A percentile compares a stretch with the other conserved stretches of the same genome.
Conservation (phyloP, 1,140 invertebrate genomes). For the Nylanderia fulva region DNA sequence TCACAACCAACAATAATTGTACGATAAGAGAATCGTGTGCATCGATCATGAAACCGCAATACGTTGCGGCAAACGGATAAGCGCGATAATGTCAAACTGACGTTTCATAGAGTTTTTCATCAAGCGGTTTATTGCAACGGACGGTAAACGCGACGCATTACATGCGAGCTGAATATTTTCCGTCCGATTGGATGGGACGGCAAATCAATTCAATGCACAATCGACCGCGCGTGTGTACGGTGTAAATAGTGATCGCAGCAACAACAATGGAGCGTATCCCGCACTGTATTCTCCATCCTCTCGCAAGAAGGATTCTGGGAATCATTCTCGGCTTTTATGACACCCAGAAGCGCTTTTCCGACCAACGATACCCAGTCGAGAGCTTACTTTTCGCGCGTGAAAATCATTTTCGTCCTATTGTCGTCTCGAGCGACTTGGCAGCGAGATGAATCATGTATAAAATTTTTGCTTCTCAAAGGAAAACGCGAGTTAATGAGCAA, state of each 20-base stretch:
- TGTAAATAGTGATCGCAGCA: constrained; percentile 48
- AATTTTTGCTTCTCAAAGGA: neutral
- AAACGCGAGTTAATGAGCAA: constrained; percentile 26
- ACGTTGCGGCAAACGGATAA: constrained; percentile 35
- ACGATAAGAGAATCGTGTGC: no score
- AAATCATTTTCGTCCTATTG: constrained; percentile 51
- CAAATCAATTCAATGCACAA: constrained; percentile 49
- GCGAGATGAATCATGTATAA: constrained; percentile 21
- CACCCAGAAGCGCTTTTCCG: constrained; percentile 55
- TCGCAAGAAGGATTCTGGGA: constrained; percentile 46
- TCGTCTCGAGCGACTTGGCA: constrained; percentile 6
- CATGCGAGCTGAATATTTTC: constrained; percentile 43
- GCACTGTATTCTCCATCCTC: constrained; percentile 10
- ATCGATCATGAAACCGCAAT: no score
- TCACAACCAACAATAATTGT: neutral
- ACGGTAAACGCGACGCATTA: constrained; percentile 28
- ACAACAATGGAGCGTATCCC: constrained; percentile 45
- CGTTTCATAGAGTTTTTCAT: constrained; percentile 30
- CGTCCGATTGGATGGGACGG: constrained; percentile 30
- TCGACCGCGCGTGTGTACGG: neutral
- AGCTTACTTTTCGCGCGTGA: constrained; percentile 47
- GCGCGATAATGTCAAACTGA: constrained; percentile 44
- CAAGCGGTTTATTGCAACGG: constrained; percentile 27
- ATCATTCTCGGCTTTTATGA: constrained; percentile 44
- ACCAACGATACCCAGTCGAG: constrained; percentile 56